These are phyloP conservation scores for Eupsilia transversa DNA, from an alignment of 2,888 invertebrate genomes.

Conservation along the genomic window DNA sequence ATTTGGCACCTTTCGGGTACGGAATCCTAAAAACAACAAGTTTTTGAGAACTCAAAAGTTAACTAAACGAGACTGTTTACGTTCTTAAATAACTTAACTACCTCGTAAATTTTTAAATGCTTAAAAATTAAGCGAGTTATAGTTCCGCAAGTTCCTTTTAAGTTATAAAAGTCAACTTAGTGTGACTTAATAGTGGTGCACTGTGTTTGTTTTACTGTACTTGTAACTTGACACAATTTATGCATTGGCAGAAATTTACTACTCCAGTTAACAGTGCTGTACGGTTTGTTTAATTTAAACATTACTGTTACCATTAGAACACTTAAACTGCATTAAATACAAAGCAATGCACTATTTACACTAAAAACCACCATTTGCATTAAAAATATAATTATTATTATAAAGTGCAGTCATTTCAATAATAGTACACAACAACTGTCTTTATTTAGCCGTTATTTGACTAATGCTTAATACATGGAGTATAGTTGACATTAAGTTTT, in stretches of 20 bases:
- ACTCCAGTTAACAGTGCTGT: not conserved
- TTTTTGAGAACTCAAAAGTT: slow-evolving; percentile 1
- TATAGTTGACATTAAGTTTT: too few species aligned
- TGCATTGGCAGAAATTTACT: slow-evolving; percentile 24
- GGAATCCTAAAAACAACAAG: not conserved
- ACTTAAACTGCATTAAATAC: not conserved
- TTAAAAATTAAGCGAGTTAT: slow-evolving; percentile 41
- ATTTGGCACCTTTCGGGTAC: too few species aligned
- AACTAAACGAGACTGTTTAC: slow-evolving; percentile 24
- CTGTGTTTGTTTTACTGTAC: slow-evolving; percentile 22
- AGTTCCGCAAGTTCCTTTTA: slow-evolving; percentile 20
- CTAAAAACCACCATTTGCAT: too few species aligned
- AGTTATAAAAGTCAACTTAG: slow-evolving; percentile 46
- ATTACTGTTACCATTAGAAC: not conserved
- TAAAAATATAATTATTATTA: too few species aligned
- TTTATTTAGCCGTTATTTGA: too few species aligned
- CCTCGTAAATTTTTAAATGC: slow-evolving; percentile 24
- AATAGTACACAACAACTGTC: too few species aligned
- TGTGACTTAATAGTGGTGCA: slow-evolving; percentile 31
- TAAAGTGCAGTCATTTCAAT: too few species aligned
- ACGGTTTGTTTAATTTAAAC: not conserved
- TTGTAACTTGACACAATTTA: slow-evolving; percentile 31
- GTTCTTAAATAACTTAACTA: slow-evolving; percentile 19
- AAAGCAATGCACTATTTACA: too few species aligned
- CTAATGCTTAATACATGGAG: too few species aligned